Percentiles rank a stretch among this genome's conserved stretches.
Conservation (phyloP, 2,888 invertebrate genomes). For the Galerucella pusilla region DNA sequence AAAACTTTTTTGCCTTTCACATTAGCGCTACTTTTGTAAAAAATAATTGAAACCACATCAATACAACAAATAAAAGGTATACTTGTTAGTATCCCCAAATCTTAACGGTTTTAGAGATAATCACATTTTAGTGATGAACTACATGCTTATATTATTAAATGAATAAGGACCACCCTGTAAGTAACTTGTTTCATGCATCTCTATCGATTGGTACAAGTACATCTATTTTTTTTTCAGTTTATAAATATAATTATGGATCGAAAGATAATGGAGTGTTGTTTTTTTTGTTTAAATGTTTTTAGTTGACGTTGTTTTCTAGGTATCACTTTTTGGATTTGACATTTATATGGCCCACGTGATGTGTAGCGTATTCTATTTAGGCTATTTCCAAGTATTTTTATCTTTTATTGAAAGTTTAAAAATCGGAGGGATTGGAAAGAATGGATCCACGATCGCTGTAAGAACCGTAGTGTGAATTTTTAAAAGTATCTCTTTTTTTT, state of each 20-base stretch:
- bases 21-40: no score
- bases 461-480: slow-evolving; percentile 61
- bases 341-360: slow-evolving; percentile 63
- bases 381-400: slow-evolving; percentile 73
- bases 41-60: no score
- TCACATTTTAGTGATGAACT: no score
- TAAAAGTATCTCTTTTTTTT: background rate
- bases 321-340: slow-evolving; percentile 65
- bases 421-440: slow-evolving; percentile 93
- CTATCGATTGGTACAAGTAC: background rate
- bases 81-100: no score
- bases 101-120: no score
- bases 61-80: no score
- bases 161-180: no score
- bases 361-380: slow-evolving; percentile 68
- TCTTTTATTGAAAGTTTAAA: slow-evolving; percentile 79
- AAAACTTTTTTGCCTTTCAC: no score
- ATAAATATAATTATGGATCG: background rate
- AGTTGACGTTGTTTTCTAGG: slow-evolving; percentile 59
- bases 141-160: no score
- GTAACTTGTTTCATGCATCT: background rate
- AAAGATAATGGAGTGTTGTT: slow-evolving; percentile 1
- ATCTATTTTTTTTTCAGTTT: background rate
- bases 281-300: slow-evolving; percentile 13
- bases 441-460: slow-evolving; percentile 98